Evolutionary conservation across 1,140 invertebrate genomes (phyloP).

Genomic region (Pygmarrhopalites habei): DNA sequence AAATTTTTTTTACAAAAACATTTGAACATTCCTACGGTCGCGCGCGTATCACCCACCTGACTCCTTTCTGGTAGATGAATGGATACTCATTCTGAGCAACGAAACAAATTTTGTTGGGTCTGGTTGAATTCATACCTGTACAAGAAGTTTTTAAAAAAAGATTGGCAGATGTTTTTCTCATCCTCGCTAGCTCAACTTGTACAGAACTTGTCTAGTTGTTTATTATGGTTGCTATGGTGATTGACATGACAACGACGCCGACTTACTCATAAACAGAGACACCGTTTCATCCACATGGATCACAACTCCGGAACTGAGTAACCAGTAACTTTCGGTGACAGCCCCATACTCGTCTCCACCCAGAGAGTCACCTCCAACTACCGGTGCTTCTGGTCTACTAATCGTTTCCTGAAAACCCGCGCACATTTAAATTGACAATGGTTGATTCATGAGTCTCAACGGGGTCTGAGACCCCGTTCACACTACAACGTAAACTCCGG

Average conservation of each 20-base stretch:
- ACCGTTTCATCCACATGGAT: constrained; percentile 55
- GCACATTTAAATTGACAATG: too few relatives aligned
- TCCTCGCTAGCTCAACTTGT: too few relatives aligned
- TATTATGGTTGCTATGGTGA: neutral
- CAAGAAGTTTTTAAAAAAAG: constrained; percentile 22
- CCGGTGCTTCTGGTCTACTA: constrained; percentile 35
- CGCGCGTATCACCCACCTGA: constrained; percentile 17
- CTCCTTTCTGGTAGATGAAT: constrained; percentile 30
- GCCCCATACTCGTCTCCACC: constrained; percentile 44
- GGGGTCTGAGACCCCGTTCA: too few relatives aligned
- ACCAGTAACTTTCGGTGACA: constrained; percentile 66
- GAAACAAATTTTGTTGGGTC: constrained; percentile 21
- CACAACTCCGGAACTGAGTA: constrained; percentile 59
- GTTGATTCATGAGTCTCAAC: too few relatives aligned
- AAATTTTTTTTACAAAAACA: neutral
- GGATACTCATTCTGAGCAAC: constrained; percentile 24
- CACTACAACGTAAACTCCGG: too few relatives aligned
- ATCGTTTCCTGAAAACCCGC: too few relatives aligned
- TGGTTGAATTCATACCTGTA: constrained; percentile 13
- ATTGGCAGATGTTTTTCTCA: constrained; percentile 43
- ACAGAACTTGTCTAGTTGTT: constrained; percentile 12
- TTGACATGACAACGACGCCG: constrained; percentile 39
- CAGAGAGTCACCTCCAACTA: constrained; percentile 42
- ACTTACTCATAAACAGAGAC: constrained; percentile 66
- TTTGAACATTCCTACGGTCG: neutral